Conservation (phyloP, 2,797 vertebrate species). For the Hafferia zeledoni region DNA sequence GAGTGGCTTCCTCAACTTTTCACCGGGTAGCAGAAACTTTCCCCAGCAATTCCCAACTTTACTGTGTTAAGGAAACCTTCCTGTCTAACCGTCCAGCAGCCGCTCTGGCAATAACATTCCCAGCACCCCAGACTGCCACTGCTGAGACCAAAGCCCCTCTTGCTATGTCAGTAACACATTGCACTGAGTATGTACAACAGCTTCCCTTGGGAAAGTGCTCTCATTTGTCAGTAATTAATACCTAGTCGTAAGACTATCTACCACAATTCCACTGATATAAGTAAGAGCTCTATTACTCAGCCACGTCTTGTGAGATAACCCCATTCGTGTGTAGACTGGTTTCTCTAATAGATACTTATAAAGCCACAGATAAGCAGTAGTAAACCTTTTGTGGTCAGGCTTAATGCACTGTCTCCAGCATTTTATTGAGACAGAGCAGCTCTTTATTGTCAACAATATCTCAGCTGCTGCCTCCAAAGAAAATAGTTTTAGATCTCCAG, state of each 20-base stretch:
- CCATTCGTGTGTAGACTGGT: neutral
- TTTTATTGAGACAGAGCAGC: neutral
- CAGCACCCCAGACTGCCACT: neutral
- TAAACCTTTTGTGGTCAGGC: neutral
- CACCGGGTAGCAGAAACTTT: neutral
- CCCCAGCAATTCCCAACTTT: neutral
- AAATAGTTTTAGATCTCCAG: neutral
- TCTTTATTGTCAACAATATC: neutral
- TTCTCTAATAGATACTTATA: neutral
- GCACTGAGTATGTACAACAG: neutral
- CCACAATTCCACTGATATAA: neutral
- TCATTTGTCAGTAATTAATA: neutral
- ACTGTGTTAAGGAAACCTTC: neutral
- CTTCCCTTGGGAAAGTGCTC: neutral
- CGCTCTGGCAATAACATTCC: neutral
- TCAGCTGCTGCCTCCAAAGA: neutral
- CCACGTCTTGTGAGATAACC: neutral
- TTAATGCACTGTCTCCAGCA: neutral
- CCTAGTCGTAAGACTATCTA: neutral
- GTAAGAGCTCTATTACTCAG: neutral
- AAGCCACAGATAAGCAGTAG: neutral
- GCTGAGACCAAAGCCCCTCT: neutral
- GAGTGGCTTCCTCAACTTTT: neutral
- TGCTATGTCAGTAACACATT: neutral
- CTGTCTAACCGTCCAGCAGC: neutral